Evolutionary conservation across 92 coral and sea anemone species (phyloP).

Genomic region (Ricordea florida): DNA sequence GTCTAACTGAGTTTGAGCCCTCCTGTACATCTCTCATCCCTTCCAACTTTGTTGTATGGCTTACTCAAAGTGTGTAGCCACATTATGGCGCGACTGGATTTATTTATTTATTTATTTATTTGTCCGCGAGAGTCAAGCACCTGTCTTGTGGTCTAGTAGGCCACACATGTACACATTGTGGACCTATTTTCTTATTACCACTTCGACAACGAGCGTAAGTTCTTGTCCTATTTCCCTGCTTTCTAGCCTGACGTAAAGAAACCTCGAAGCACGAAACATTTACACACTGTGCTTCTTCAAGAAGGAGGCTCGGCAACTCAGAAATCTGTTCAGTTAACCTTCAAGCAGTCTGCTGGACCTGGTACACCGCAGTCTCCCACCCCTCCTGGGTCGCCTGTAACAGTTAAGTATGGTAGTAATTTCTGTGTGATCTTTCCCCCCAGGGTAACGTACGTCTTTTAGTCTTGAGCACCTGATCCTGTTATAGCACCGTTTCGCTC

Average conservation of each 20-base stretch:
- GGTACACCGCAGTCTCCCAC: slow-evolving; percentile 16
- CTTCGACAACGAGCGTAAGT: too few species aligned
- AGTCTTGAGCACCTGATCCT: neutral
- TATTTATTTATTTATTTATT: too few species aligned
- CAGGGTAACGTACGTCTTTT: too few species aligned
- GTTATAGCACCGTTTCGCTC: neutral
- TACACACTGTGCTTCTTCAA: slow-evolving; percentile 64
- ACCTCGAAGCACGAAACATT: slow-evolving; percentile 68
- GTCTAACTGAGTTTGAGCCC: too few species aligned
- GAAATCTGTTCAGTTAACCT: slow-evolving; percentile 58
- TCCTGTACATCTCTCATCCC: neutral
- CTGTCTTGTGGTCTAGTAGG: too few species aligned
- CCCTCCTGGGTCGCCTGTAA: slow-evolving; percentile 10
- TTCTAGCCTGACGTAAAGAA: slow-evolving; percentile 76
- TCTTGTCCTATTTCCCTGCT: neutral
- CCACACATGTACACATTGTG: too few species aligned
- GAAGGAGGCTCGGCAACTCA: slow-evolving; percentile 70
- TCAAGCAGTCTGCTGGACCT: slow-evolving; percentile 67
- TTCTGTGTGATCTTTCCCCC: too few species aligned
- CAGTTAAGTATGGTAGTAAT: neutral
- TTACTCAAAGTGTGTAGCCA: too few species aligned
- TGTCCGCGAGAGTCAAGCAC: too few species aligned
- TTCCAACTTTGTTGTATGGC: neutral
- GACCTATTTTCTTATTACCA: too few species aligned
- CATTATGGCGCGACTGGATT: too few species aligned